These are phyloP conservation scores for Coptodon rendalli DNA, from an alignment of 2,113 vertebrate species.

Conservation along the genomic window DNA sequence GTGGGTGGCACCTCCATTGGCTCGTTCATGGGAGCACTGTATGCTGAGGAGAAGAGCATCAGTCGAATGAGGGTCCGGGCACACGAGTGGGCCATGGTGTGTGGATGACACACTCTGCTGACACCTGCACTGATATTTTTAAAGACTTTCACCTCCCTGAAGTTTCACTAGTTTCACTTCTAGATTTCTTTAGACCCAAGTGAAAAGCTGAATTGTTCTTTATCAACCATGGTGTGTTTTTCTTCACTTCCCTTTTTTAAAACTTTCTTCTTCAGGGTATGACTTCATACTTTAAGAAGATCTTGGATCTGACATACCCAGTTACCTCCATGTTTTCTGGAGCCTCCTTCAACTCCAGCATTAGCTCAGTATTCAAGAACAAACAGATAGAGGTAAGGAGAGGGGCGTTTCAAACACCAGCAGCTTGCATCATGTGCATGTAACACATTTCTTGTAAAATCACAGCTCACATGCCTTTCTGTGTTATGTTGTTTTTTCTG, in stretches of 20 bases:
- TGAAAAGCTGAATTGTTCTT: not conserved
- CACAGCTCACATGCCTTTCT: not conserved
- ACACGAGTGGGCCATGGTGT: slow-evolving; percentile 88
- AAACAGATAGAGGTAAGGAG: slow-evolving; percentile 86
- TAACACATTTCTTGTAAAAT: not conserved
- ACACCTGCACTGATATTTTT: not conserved
- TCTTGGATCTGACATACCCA: slow-evolving; percentile 89
- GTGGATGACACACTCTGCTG: not conserved
- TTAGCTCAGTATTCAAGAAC: slow-evolving; percentile 80
- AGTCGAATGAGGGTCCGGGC: slow-evolving; percentile 84
- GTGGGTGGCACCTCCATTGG: slow-evolving; percentile 91
- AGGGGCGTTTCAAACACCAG: not conserved
- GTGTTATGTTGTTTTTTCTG: not conserved
- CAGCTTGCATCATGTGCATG: not conserved
- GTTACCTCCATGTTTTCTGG: slow-evolving; percentile 95
- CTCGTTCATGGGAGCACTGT: slow-evolving; percentile 87
- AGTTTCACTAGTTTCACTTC: not conserved
- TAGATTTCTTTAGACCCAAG: not conserved
- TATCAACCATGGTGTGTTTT: not conserved
- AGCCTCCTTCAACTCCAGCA: slow-evolving; percentile 82
- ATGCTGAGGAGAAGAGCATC: slow-evolving; percentile 85
- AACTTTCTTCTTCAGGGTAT: slow-evolving; percentile 71
- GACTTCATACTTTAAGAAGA: slow-evolving; percentile 81
- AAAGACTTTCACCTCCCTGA: not conserved
- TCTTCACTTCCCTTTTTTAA: not conserved